Conservation (phyloP, 2,113 vertebrate species). For the Zapus hudsonius region DNA sequence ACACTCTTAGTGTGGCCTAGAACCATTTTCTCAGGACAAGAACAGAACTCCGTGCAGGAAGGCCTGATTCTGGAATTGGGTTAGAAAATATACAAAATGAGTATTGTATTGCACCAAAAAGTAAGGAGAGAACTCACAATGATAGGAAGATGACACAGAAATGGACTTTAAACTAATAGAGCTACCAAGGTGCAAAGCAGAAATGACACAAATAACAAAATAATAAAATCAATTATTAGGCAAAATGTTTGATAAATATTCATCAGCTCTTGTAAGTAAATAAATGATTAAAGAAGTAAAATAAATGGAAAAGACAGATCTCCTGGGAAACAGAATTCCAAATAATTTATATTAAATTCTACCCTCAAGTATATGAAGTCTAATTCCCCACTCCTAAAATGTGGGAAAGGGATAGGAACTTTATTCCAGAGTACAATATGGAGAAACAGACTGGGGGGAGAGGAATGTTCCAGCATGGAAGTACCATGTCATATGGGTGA, state of each 20-base stretch:
- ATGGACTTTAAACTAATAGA: neutral
- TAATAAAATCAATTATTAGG: neutral
- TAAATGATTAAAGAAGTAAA: neutral
- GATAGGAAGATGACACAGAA: too few relatives aligned
- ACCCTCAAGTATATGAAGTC: neutral
- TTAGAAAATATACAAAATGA: neutral
- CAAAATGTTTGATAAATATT: neutral
- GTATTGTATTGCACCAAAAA: neutral
- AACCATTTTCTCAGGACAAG: neutral
- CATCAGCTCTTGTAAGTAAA: neutral
- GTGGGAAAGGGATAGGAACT: rapidly evolving
- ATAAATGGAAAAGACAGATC: neutral
- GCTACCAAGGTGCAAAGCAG: neutral
- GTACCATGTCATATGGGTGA: neutral
- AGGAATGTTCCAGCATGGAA: neutral
- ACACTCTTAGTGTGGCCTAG: neutral
- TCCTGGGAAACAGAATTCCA: neutral
- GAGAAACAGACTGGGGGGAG: neutral
- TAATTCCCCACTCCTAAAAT: neutral
- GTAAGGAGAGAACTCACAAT: rapidly evolving
- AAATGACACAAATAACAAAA: neutral
- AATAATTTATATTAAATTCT: neutral
- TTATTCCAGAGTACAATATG: neutral
- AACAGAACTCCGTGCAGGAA: neutral
- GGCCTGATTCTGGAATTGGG: neutral